phyloP scores from a whole-genome alignment of 2,888 invertebrate species.

The Nebria brevicollis region DNA sequence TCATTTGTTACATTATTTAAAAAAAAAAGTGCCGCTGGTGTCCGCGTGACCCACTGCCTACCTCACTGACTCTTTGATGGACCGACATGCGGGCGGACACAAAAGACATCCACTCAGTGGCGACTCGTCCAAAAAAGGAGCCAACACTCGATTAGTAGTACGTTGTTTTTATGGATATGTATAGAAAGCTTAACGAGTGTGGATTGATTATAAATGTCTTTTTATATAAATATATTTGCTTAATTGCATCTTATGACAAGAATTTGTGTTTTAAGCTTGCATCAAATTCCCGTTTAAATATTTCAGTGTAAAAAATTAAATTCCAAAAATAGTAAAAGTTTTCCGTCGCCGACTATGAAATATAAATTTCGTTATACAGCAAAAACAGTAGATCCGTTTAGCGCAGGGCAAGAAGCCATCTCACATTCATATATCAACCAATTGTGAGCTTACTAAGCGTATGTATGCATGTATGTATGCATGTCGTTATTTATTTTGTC shows the following conservation, averaged over 20 bases:
- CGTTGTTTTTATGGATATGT: not conserved
- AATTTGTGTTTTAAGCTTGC: too few relatives aligned
- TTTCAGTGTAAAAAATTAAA: too few relatives aligned
- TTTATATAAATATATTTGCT: not conserved
- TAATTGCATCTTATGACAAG: too few relatives aligned
- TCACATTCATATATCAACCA: not conserved
- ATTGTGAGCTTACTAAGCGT: not conserved
- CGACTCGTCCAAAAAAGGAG: constrained; percentile 14
- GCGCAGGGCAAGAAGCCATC: not conserved
- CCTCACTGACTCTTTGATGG: constrained; percentile 29
- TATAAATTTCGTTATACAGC: not conserved
- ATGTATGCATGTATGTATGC: too few relatives aligned
- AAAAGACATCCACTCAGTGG: constrained; percentile 9
- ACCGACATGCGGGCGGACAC: constrained; percentile 41
- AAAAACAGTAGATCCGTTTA: not conserved
- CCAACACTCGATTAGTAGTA: not conserved
- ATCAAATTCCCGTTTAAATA: too few relatives aligned
- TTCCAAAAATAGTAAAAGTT: too few relatives aligned
- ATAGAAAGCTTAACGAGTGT: not conserved
- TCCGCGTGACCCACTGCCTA: constrained; percentile 44
- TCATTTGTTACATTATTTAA: constrained; percentile 59
- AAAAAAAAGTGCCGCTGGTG: constrained; percentile 39
- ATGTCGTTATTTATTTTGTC: not conserved
- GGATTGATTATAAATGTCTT: not conserved
- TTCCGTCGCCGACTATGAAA: not conserved